Percentiles rank a stretch among this genome's conserved stretches.
phyloP scores from a whole-genome alignment of 2,888 invertebrate species.

The Hecatera dysodea region DNA sequence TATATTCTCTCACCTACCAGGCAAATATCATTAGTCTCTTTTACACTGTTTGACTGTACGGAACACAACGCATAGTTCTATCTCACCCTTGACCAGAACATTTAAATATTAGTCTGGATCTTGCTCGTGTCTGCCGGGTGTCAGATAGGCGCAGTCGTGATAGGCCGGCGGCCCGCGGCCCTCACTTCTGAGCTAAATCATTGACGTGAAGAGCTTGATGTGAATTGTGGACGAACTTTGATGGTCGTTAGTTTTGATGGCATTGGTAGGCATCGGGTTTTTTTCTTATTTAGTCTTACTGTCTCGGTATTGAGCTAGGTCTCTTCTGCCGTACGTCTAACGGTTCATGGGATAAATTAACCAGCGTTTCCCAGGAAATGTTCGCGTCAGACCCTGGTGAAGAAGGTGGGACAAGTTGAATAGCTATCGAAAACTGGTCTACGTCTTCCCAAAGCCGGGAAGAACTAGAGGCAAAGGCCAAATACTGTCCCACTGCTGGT shows the following conservation, averaged over 20 bases:
- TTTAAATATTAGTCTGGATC: slow-evolving; percentile 53
- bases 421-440: too few relatives aligned
- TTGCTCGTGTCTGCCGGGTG: slow-evolving; percentile 57
- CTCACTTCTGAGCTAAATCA: slow-evolving; percentile 58
- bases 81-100: slow-evolving; percentile 24
- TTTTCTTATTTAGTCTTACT: too few relatives aligned
- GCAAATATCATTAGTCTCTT: background rate
- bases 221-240: slow-evolving; percentile 12
- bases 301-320: too few relatives aligned
- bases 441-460: too few relatives aligned
- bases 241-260: background rate
- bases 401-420: too few relatives aligned
- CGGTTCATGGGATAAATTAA: too few relatives aligned
- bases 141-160: slow-evolving; percentile 76
- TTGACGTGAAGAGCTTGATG: slow-evolving; percentile 23
- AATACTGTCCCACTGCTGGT: too few relatives aligned
- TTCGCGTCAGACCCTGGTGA: too few relatives aligned
- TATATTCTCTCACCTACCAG: background rate
- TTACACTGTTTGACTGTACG: slow-evolving; percentile 10
- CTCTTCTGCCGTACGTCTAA: too few relatives aligned
- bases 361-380: too few relatives aligned
- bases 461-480: too few relatives aligned
- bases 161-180: slow-evolving; percentile 72
- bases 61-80: background rate
- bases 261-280: background rate